These are phyloP conservation scores for Petrocephalus microphthalmus DNA, from an alignment of 2,113 vertebrate genomes.

Conservation along the genomic window DNA sequence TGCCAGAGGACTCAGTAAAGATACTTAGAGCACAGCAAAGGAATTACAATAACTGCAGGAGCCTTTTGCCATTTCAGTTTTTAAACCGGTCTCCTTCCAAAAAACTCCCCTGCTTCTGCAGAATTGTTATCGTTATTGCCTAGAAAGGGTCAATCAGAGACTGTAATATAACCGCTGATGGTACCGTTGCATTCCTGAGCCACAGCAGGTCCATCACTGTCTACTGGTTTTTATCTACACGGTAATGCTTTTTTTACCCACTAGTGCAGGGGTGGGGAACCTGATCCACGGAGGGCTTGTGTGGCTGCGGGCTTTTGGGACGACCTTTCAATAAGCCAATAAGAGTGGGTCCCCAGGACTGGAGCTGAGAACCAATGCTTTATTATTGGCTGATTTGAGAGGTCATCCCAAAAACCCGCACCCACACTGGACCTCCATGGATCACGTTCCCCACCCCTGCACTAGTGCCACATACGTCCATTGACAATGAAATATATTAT, in stretches of 20 bases:
- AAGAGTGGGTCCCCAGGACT: too few species aligned
- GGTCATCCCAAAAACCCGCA: too few species aligned
- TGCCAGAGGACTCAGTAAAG: background rate
- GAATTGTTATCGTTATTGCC: background rate
- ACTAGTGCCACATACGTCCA: background rate
- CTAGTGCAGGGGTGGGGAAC: too few species aligned
- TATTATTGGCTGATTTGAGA: too few species aligned
- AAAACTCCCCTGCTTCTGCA: background rate
- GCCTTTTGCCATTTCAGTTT: background rate
- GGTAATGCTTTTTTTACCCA: background rate
- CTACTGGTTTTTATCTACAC: constrained; percentile 23
- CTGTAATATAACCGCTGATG: background rate
- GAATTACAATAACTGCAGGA: constrained; percentile 11
- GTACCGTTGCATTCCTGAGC: background rate
- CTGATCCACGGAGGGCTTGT: too few species aligned
- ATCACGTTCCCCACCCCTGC: too few species aligned
- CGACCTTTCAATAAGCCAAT: too few species aligned
- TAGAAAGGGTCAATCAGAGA: background rate
- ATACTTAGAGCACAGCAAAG: background rate
- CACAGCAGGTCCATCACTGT: constrained; percentile 18
- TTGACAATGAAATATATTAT: constrained; percentile 4
- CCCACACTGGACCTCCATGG: too few species aligned
- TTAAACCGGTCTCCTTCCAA: background rate
- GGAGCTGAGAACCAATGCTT: too few species aligned
- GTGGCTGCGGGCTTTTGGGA: too few species aligned